Evolutionary conservation across 2,888 invertebrate species (phyloP).

Genomic region (Cremastobaeus sp.): DNA sequence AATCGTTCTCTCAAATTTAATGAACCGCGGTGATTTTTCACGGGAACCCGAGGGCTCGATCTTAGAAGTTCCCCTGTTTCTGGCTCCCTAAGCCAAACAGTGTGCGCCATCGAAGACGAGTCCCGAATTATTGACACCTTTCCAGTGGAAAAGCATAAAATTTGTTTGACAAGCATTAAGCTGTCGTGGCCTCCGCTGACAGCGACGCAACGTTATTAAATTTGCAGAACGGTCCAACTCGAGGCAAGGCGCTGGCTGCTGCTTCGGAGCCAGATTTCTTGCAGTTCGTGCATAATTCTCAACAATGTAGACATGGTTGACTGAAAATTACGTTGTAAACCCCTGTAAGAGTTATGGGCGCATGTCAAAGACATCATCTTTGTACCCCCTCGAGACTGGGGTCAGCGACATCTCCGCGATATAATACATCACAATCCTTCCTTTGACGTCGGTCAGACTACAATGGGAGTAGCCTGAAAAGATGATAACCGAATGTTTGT

Average conservation of each 20-base stretch:
- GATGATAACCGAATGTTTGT: constrained; percentile 46
- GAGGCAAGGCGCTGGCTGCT: too few relatives aligned
- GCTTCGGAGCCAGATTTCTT: background rate
- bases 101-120: constrained; percentile 31
- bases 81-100: constrained; percentile 1
- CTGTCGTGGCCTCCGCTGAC: too few relatives aligned
- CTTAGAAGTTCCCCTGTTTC: constrained; percentile 52
- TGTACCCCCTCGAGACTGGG: constrained; percentile 8
- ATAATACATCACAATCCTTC: constrained; percentile 34
- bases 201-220: too few relatives aligned
- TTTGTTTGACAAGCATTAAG: background rate
- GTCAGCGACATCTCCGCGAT: constrained; percentile 23
- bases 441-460: constrained; percentile 27
- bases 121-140: constrained; percentile 2
- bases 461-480: constrained; percentile 37
- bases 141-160: background rate
- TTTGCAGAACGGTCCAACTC: too few relatives aligned
- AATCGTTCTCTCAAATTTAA: constrained; percentile 74
- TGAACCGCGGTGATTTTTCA: constrained; percentile 76
- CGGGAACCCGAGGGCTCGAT: constrained; percentile 65
- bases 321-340: constrained; percentile 47
- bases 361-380: constrained; percentile 41
- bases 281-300: constrained; percentile 7
- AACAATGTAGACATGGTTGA: constrained; percentile 22
- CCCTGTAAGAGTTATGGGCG: constrained; percentile 34